Conservation (phyloP, 2,888 invertebrate genomes). For the Xanthia icteritia region DNA sequence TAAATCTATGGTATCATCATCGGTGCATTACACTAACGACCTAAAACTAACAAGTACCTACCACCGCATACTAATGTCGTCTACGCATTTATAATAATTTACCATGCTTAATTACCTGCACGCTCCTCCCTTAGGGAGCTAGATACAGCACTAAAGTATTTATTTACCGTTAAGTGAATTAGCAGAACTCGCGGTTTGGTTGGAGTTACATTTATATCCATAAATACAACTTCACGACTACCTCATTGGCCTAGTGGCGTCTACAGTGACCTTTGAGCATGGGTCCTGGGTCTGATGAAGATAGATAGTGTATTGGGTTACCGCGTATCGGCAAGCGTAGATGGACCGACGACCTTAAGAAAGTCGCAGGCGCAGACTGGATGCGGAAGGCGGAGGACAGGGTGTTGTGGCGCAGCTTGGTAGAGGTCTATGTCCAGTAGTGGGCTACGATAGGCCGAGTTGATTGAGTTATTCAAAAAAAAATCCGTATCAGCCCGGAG, state of each 20-base stretch:
- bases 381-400: too few species aligned
- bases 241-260: background rate
- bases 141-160: constrained; percentile 24
- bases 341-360: too few species aligned
- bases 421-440: too few species aligned
- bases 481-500: background rate
- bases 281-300: background rate
- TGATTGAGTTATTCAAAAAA: too few species aligned
- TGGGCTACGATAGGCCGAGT: too few species aligned
- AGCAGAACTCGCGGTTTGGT: background rate
- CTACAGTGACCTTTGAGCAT: background rate
- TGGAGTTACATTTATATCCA: background rate
- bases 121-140: constrained; percentile 37
- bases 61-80: constrained; percentile 27
- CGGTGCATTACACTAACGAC: constrained; percentile 17
- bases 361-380: too few species aligned
- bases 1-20: constrained; percentile 8
- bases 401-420: too few species aligned
- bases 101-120: constrained; percentile 41
- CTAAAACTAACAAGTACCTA: constrained; percentile 29
- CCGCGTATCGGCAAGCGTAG: too few species aligned
- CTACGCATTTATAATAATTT: constrained; percentile 37
- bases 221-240: background rate
- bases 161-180: constrained; percentile 39
- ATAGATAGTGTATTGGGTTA: background rate